Base-by-base conservation (phyloP, 1,140 invertebrate genomes). In the Microplitis demolitor region DNA sequence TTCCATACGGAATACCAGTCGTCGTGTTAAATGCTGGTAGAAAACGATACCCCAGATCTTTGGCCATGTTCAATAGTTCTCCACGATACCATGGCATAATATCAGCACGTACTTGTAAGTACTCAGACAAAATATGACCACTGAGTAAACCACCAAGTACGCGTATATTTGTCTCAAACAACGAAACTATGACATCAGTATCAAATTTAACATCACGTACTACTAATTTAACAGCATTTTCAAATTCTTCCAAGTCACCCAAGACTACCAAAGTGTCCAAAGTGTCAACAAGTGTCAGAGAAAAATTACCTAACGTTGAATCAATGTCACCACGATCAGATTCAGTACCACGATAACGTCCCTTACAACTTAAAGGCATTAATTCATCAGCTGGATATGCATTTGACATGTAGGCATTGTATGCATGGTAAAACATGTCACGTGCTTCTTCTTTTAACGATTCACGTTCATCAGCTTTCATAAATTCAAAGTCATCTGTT, bases 341-440 rank as follows among this genome's bases (percentile, higher is more conserved):
- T 69, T 96, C 95, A 31, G 93, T 89, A 4, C 94, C 95, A 77
- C 97, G 88, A 85, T 93, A 98, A 66, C 98, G 88, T 51, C 97
- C 97, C 82, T 94, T 93, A 86, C 98, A 99, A 83, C 94, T 97
- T 33, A 99, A 88, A 2, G 98, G 98, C 97, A 99, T 98, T 58
- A 99, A 87, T 87, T 99, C 98, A 90, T 99, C 98, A 34, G 97
- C 97, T 71, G 98, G 98, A 89, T 96, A 99, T 14, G 98, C 98
- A 90, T 98, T 95, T 76, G 95, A 91, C 96, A 99, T 98, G 78
- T 99, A 99, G 24, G 95, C 94, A 80, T 93, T 90, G 84, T 98
- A 99, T n/a, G 95, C 97, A 91, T 99, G 97, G 87, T 97, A 96
- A 86, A 99, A 98, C 96, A 98, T 98, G 80, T 96, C 94, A 58